Percentiles rank a stretch among this genome's conserved stretches.
These are phyloP conservation scores for Alloplasta piceator DNA, from an alignment of 2,888 invertebrate species.

Conservation along the genomic window DNA sequence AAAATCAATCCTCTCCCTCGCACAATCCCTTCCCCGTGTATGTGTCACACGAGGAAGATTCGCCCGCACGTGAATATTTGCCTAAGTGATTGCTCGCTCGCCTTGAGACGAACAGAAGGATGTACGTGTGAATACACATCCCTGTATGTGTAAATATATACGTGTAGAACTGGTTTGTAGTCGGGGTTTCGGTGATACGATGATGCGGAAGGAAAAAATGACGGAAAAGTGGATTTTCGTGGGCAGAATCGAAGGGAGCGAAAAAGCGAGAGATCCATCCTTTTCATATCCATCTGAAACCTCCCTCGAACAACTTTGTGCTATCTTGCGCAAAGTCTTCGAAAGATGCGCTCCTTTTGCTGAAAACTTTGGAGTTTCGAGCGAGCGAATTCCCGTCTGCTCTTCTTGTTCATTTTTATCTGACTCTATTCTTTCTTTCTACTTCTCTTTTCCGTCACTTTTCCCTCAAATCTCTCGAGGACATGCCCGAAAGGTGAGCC, in stretches of 20 bases:
- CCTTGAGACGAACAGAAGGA: constrained; percentile 67
- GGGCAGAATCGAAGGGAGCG: background rate
- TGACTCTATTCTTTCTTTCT: constrained; percentile 2
- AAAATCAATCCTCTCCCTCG: constrained; percentile 51
- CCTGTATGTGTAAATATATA: background rate
- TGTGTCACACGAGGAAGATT: constrained; percentile 72
- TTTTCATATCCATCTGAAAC: constrained; percentile 58
- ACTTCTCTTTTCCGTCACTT: background rate
- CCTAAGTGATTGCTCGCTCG: constrained; percentile 78
- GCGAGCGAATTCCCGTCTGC: constrained; percentile 50
- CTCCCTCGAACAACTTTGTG: constrained; percentile 68
- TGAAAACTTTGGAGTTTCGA: constrained; percentile 64
- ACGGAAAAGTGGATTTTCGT: constrained; percentile 30
- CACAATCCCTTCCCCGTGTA: constrained; percentile 73
- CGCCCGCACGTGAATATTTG: constrained; percentile 81
- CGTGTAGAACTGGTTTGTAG: constrained; percentile 18
- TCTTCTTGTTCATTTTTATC: constrained; percentile 2
- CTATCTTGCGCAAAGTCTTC: constrained; percentile 48
- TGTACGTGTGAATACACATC: constrained; percentile 16
- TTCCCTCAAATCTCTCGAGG: background rate
- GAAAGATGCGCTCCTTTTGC: constrained; percentile 55
- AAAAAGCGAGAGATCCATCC: constrained; percentile 47
- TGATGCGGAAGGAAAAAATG: constrained; percentile 9
- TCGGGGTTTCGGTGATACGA: constrained; percentile 12
- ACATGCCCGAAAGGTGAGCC: background rate